Conservation (phyloP, 2,113 vertebrate species). For the Calonectris borealis region DNA sequence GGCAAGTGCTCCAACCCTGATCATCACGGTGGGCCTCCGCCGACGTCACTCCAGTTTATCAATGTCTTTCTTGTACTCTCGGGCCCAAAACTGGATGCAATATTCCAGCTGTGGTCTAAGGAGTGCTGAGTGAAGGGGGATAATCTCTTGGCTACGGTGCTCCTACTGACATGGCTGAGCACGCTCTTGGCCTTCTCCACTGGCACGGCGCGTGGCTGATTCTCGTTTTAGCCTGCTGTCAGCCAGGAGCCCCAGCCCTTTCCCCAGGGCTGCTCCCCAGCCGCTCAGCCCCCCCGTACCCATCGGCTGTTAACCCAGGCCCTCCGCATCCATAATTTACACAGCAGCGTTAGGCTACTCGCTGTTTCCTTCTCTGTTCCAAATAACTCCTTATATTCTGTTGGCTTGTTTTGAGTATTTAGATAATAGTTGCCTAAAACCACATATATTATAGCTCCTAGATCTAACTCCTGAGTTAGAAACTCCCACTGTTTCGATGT, state of each 20-base stretch:
- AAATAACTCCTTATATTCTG: background rate
- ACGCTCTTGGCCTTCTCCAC: background rate
- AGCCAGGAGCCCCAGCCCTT: background rate
- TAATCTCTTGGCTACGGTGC: background rate
- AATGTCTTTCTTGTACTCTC: background rate
- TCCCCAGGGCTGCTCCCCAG: background rate
- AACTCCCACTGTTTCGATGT: background rate
- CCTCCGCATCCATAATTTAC: background rate
- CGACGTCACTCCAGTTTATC: background rate
- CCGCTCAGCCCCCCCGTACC: rapidly evolving
- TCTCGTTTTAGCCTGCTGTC: background rate
- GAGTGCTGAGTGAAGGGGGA: background rate
- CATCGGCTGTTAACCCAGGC: background rate
- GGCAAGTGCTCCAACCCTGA: background rate
- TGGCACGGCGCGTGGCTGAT: background rate
- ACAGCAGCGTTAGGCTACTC: background rate
- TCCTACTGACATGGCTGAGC: background rate
- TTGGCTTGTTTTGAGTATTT: background rate
- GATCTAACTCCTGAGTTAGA: background rate
- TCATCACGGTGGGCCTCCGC: background rate
- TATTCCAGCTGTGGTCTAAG: background rate
- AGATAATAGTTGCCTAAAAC: background rate
- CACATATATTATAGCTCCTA: background rate
- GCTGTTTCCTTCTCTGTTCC: background rate
- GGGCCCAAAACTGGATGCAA: background rate